A percentile compares a stretch with the other conserved stretches of the same genome.
These are phyloP conservation scores for Minunthozetes semirufus DNA, from an alignment of 2,888 invertebrate species.

Conservation along the genomic window DNA sequence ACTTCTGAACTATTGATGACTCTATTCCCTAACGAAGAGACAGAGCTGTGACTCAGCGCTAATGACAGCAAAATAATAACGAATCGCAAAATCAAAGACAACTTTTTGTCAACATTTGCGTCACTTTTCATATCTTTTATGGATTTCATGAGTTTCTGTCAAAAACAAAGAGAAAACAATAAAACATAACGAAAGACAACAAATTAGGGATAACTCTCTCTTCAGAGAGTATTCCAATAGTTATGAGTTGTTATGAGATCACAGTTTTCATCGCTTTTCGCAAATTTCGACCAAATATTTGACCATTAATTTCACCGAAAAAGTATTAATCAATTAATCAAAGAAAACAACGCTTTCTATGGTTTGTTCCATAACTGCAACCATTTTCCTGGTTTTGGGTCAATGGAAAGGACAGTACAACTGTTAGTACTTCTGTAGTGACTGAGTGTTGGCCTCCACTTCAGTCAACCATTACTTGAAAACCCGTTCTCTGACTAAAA, in stretches of 20 bases:
- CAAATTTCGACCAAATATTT: not conserved
- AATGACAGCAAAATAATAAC: not conserved
- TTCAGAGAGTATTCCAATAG: too few relatives aligned
- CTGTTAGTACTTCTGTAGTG: too few relatives aligned
- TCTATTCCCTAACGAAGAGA: not conserved
- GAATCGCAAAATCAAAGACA: conserved; percentile 2
- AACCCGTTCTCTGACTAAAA: not conserved
- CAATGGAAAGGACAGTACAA: too few relatives aligned
- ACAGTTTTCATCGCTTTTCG: not conserved
- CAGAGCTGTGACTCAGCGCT: not conserved
- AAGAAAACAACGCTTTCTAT: too few relatives aligned
- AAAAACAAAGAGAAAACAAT: conserved; percentile 17
- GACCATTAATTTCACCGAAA: too few relatives aligned
- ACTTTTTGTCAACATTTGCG: conserved; percentile 10
- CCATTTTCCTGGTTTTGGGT: not conserved
- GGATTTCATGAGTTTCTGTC: conserved; percentile 15
- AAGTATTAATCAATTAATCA: too few relatives aligned
- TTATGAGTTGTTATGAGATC: not conserved
- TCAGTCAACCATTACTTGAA: not conserved
- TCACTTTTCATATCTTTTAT: conserved; percentile 8
- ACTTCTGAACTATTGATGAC: not conserved
- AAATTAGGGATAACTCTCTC: not conserved
- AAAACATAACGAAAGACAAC: conserved; percentile 4
- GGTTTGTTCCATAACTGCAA: too few relatives aligned
- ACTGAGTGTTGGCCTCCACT: not conserved